Evolutionary conservation across 2,113 vertebrate species (phyloP).

Genomic region (Vombatus ursinus): DNA sequence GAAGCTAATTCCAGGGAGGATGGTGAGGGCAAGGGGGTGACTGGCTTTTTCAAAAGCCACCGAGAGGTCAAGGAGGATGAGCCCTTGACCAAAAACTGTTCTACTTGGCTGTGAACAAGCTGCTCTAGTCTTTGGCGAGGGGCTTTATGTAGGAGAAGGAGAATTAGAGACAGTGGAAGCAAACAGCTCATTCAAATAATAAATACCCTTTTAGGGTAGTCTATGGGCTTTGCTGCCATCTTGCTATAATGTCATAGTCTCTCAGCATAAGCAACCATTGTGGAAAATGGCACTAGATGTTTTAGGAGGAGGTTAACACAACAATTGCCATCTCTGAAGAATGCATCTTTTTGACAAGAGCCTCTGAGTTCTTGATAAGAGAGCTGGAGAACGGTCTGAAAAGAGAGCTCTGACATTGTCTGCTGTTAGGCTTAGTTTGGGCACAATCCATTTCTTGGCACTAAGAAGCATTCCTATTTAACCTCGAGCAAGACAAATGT

Average conservation of each 20-base stretch:
- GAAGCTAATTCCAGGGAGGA: background rate
- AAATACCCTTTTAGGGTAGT: background rate
- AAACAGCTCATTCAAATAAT: background rate
- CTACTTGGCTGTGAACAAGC: background rate
- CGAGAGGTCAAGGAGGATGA: background rate
- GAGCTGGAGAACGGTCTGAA: background rate
- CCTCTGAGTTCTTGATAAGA: constrained; percentile 12
- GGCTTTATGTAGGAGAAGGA: background rate
- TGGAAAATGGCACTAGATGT: background rate
- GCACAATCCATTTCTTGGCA: constrained; percentile 26
- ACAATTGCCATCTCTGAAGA: constrained; percentile 35
- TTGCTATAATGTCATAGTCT: background rate
- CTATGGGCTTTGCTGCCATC: too few species aligned
- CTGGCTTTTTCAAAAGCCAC: background rate
- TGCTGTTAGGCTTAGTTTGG: constrained; percentile 14
- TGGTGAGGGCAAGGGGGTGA: background rate
- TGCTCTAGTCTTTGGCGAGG: background rate
- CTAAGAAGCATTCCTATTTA: constrained; percentile 46
- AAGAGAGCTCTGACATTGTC: constrained; percentile 22
- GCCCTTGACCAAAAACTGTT: background rate
- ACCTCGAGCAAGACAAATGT: constrained; percentile 32
- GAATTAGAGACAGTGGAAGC: background rate
- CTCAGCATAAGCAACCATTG: too few species aligned
- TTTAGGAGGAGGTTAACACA: background rate
- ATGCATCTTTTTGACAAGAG: background rate